A percentile compares a stretch with the other conserved stretches of the same genome.
phyloP scores from a whole-genome alignment of 2,113 vertebrate species.

The Lathamus discolor region DNA sequence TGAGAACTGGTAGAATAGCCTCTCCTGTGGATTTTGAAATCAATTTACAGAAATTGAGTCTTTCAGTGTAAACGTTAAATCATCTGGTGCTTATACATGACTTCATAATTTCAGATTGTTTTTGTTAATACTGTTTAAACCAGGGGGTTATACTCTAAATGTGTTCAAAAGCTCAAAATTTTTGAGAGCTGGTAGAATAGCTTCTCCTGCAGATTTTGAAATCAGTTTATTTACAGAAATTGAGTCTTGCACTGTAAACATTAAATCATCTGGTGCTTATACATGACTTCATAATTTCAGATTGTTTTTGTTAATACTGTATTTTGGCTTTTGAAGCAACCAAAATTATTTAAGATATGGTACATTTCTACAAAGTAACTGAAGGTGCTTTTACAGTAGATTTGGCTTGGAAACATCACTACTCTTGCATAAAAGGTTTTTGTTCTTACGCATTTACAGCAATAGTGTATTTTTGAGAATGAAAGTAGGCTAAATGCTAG shows the following conservation, averaged over 20 bases:
- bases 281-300: neutral
- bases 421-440: neutral
- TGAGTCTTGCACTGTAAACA: constrained; percentile 4
- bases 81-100: constrained; percentile 21
- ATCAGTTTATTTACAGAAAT: neutral
- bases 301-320: neutral
- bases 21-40: neutral
- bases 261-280: constrained; percentile 41
- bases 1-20: neutral
- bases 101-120: neutral
- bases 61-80: constrained; percentile 21
- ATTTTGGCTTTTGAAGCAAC: constrained; percentile 10
- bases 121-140: neutral
- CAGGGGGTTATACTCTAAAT: neutral
- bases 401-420: neutral
- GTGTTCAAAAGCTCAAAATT: neutral
- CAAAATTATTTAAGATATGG: neutral
- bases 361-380: neutral
- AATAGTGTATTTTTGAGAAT: constrained; percentile 33
- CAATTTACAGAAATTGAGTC: neutral
- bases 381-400: constrained; percentile 49
- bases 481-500: neutral
- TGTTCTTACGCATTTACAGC: constrained; percentile 9
- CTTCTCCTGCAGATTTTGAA: neutral
- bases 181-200: neutral